Percentiles rank a stretch among this genome's conserved stretches.
Conservation (phyloP, 2,113 vertebrate genomes). For the Phaethon lepturus region DNA sequence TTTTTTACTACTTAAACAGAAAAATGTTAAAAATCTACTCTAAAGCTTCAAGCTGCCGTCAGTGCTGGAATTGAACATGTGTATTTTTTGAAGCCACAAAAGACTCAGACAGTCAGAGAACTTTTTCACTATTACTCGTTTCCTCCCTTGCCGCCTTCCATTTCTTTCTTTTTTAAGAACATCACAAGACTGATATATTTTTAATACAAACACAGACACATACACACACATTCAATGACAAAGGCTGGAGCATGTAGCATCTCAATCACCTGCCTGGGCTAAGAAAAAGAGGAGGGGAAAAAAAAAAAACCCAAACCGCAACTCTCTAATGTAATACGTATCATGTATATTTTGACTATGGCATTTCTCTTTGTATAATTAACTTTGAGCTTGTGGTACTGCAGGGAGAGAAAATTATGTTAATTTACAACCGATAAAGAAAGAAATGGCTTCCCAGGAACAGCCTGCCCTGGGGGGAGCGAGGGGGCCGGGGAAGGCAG, state of each 20-base stretch:
- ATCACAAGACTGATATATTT: conserved; percentile 73
- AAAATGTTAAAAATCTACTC: conserved; percentile 47
- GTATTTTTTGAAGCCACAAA: conserved; percentile 58
- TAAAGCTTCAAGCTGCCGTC: conserved; percentile 63
- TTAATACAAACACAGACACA: conserved; percentile 56
- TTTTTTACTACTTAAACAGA: conserved; percentile 33
- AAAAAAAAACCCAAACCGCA: conserved; percentile 20
- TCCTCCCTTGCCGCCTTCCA: conserved; percentile 70
- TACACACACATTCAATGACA: conserved; percentile 29
- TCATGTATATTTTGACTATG: conserved; percentile 82
- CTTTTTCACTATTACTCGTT: conserved; percentile 53
- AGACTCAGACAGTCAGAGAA: conserved; percentile 44
- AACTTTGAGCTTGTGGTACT: conserved; percentile 28
- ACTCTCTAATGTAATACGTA: conserved; percentile 68
- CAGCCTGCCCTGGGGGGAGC: background rate
- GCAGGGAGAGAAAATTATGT: conserved; percentile 13
- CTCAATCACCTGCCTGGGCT: conserved; percentile 81
- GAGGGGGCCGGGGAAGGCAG: background rate
- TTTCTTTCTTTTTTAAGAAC: conserved; percentile 80
- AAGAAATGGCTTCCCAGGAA: background rate
- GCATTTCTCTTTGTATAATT: conserved; percentile 77
- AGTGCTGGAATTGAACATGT: conserved; percentile 44
- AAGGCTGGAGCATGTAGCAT: conserved; percentile 73
- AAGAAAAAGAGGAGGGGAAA: conserved; percentile 71
- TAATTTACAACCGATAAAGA: conserved; percentile 1